phyloP scores from a whole-genome alignment of 2,888 invertebrate genomes.

The Azorinus chamasolen region DNA sequence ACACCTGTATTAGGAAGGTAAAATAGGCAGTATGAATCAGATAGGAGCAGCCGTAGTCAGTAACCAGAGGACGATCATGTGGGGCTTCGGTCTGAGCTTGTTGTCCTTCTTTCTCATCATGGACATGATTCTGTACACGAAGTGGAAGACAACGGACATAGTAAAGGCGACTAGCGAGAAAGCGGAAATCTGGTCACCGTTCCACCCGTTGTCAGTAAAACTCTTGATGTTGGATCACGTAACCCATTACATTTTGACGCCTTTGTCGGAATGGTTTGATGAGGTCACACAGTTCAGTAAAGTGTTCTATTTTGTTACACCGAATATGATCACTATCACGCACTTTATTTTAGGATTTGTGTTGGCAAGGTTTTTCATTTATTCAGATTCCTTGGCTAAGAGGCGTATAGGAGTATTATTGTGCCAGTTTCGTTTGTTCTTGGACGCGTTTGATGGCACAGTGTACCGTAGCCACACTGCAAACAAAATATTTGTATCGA shows the following conservation, averaged over 20 bases:
- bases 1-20: too few relatives aligned
- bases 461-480: constrained; percentile 91
- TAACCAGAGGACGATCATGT: constrained; percentile 22
- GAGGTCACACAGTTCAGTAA: constrained; percentile 89
- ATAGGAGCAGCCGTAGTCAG: neutral
- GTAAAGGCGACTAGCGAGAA: constrained; percentile 46
- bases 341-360: constrained; percentile 92
- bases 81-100: constrained; percentile 8
- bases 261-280: constrained; percentile 92
- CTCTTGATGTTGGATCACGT: constrained; percentile 93
- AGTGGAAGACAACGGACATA: constrained; percentile 65
- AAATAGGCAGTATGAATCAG: constrained; percentile 9
- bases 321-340: constrained; percentile 93
- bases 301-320: constrained; percentile 89
- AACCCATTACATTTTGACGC: constrained; percentile 94
- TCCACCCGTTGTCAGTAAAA: constrained; percentile 91
- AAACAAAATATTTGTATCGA: constrained; percentile 66
- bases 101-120: constrained; percentile 69
- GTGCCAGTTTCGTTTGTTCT: constrained; percentile 93
- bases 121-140: constrained; percentile 71
- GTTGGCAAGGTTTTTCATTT: constrained; percentile 91
- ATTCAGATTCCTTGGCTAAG: constrained; percentile 91
- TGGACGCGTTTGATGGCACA: constrained; percentile 95
- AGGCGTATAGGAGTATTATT: constrained; percentile 92
- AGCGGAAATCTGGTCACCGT: constrained; percentile 69